phyloP scores from a whole-genome alignment of 1,140 invertebrate species.

The Paraescarpia echinospica region DNA sequence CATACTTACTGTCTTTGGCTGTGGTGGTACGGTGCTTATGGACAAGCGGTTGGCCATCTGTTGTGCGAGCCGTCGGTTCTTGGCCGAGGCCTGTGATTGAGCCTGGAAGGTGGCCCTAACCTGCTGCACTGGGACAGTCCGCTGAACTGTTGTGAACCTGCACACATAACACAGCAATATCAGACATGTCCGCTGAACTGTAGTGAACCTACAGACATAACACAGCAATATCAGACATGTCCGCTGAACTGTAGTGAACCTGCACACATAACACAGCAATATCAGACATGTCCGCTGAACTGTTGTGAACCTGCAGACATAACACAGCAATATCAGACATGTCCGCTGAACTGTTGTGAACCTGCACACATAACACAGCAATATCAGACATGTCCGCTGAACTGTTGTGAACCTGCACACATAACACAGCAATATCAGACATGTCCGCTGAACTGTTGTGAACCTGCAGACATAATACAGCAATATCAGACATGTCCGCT shows the following conservation, averaged over 20 bases:
- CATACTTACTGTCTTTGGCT: background rate
- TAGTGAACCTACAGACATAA: background rate
- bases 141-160: slow-evolving; percentile 6
- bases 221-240: background rate
- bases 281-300: background rate
- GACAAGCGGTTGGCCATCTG: slow-evolving; percentile 60
- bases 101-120: slow-evolving; percentile 45
- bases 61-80: slow-evolving; percentile 60
- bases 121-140: background rate
- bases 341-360: slow-evolving; percentile 8
- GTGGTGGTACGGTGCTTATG: background rate
- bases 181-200: background rate
- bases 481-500: background rate
- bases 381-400: background rate
- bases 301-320: background rate
- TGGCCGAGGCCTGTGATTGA: slow-evolving; percentile 54
- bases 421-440: background rate
- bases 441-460: slow-evolving; percentile 3
- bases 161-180: background rate
- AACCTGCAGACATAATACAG: background rate
- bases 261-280: background rate
- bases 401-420: slow-evolving; percentile 10
- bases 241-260: slow-evolving; percentile 6
- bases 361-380: background rate
- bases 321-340: background rate